Percentiles rank a stretch among this genome's conserved stretches.
Evolutionary conservation across 2,797 vertebrate genomes (phyloP).

Genomic region (Premnoplex brunnescens): DNA sequence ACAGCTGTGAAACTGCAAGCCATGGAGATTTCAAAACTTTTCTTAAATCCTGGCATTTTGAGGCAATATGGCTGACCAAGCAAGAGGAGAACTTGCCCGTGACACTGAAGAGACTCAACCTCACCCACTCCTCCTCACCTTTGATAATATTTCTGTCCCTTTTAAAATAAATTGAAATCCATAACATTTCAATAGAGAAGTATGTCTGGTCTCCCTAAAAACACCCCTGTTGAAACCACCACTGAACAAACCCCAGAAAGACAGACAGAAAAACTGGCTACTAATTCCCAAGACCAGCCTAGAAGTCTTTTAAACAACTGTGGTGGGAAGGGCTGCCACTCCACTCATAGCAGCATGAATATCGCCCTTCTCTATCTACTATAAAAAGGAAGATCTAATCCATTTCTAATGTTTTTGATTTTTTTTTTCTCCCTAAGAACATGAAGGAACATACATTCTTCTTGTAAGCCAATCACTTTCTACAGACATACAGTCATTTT

Average conservation of each 20-base stretch:
- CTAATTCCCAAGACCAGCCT: neutral
- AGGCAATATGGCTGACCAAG: neutral
- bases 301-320: neutral
- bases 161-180: neutral
- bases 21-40: neutral
- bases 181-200: fast-evolving
- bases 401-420: neutral
- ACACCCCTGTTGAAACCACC: neutral
- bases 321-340: neutral
- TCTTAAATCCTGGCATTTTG: neutral
- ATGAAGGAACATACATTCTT: neutral
- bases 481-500: neutral
- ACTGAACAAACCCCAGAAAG: neutral
- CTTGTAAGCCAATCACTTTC: neutral
- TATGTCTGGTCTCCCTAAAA: neutral
- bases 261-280: neutral
- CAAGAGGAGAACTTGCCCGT: neutral
- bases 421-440: neutral
- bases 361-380: neutral
- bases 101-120: neutral
- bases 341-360: neutral
- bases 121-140: neutral
- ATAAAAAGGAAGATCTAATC: neutral
- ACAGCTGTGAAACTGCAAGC: neutral
- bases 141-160: neutral